phyloP scores from a whole-genome alignment of 2,113 vertebrate genomes.

The Stigmatopora argus region DNA sequence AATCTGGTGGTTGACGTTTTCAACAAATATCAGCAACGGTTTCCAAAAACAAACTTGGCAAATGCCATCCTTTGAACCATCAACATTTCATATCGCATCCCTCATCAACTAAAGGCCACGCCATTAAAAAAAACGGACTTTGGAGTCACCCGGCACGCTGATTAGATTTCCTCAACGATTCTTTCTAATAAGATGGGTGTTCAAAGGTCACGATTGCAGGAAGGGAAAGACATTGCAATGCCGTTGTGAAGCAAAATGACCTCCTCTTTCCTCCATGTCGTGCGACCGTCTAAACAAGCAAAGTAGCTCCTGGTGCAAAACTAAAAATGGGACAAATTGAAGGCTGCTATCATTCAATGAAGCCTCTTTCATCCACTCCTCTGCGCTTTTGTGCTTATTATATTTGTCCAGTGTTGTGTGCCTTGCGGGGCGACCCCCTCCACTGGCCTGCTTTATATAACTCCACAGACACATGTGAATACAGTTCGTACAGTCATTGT shows the following conservation, averaged over 20 bases:
- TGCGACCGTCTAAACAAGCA: slow-evolving; percentile 44
- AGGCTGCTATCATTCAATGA: slow-evolving; percentile 57
- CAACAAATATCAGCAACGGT: no score
- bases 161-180: slow-evolving; percentile 55
- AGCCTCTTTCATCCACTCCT: slow-evolving; percentile 59
- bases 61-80: background rate
- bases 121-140: slow-evolving; percentile 52
- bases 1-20: background rate
- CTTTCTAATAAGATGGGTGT: slow-evolving; percentile 57
- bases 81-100: background rate
- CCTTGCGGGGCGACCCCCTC: slow-evolving; percentile 59
- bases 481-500: slow-evolving; percentile 69
- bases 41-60: no score
- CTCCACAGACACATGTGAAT: slow-evolving; percentile 59
- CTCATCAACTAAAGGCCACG: slow-evolving; percentile 31
- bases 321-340: slow-evolving; percentile 37
- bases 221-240: slow-evolving; percentile 46
- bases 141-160: slow-evolving; percentile 45
- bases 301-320: slow-evolving; percentile 33
- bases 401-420: slow-evolving; percentile 74
- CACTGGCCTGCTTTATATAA: slow-evolving; percentile 60
- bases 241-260: slow-evolving; percentile 51
- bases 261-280: slow-evolving; percentile 34
- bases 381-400: slow-evolving; percentile 65
- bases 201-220: slow-evolving; percentile 61